Percentiles rank a stretch among this genome's conserved stretches.
Conservation (phyloP, 2,113 vertebrate species). For the Malurus alboscapulatus region DNA sequence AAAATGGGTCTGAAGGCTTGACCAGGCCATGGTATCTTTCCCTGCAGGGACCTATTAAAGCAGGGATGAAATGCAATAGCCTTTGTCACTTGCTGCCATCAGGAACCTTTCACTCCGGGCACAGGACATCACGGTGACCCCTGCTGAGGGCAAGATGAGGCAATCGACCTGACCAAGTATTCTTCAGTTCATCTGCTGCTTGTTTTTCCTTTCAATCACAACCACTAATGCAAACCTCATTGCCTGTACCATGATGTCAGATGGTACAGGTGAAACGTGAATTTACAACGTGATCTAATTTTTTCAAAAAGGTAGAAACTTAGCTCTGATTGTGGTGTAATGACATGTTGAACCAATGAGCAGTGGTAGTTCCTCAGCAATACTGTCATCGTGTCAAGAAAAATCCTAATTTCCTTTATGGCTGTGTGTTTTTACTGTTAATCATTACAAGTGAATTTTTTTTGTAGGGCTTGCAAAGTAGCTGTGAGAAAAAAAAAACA, state of each 20-base stretch:
- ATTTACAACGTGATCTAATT: fast-evolving
- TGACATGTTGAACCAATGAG: fast-evolving
- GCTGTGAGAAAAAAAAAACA: background rate
- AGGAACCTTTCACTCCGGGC: background rate
- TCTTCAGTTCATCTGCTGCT: background rate
- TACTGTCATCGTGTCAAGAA: background rate
- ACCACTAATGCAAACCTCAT: background rate
- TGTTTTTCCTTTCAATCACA: background rate
- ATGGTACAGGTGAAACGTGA: background rate
- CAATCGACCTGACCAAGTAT: background rate
- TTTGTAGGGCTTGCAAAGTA: background rate
- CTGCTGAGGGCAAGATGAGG: background rate
- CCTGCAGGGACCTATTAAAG: background rate
- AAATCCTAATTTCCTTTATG: background rate
- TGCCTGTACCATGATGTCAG: background rate
- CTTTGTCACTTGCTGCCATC: background rate
- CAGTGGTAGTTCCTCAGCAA: background rate
- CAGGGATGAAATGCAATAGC: background rate
- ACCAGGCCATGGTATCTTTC: background rate
- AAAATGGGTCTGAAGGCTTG: background rate
- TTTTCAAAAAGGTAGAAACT: background rate
- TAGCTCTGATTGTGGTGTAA: background rate
- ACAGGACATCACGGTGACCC: background rate
- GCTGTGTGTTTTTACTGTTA: background rate
- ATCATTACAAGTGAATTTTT: background rate